Conservation (phyloP, 2,797 vertebrate species). For the Acanthurus tractus region DNA sequence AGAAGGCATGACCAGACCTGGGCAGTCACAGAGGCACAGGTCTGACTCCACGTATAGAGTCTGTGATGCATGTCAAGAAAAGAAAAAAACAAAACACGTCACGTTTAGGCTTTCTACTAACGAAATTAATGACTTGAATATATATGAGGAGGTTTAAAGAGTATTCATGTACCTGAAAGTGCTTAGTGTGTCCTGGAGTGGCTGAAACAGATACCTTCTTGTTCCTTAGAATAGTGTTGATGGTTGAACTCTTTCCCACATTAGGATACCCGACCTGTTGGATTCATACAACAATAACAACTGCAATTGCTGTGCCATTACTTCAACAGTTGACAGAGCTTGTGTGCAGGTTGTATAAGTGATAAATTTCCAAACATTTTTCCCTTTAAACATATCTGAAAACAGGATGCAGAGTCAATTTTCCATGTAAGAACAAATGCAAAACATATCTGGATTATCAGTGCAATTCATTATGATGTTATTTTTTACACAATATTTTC, state of each 20-base stretch:
- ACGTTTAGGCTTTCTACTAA: neutral
- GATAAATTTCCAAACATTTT: neutral
- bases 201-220: constrained; percentile 98
- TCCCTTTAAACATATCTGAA: neutral
- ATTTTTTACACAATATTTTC: neutral
- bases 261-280: constrained; percentile 97
- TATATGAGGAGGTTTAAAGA: neutral
- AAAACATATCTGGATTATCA: neutral
- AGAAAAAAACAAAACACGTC: neutral
- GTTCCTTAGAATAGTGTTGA: constrained; percentile 96
- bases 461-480: neutral
- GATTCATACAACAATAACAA: neutral
- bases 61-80: constrained; percentile 74
- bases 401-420: neutral
- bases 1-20: constrained; percentile 97
- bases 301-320: neutral
- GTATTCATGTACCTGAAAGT: constrained; percentile 92
- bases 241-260: constrained; percentile 98
- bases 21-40: constrained; percentile 97
- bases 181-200: constrained; percentile 97
- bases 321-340: neutral
- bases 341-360: neutral
- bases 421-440: neutral
- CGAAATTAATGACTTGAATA: neutral
- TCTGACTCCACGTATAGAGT: constrained; percentile 94